Conservation (phyloP, 2,888 invertebrate genomes). For the Augochlorella aurata region DNA sequence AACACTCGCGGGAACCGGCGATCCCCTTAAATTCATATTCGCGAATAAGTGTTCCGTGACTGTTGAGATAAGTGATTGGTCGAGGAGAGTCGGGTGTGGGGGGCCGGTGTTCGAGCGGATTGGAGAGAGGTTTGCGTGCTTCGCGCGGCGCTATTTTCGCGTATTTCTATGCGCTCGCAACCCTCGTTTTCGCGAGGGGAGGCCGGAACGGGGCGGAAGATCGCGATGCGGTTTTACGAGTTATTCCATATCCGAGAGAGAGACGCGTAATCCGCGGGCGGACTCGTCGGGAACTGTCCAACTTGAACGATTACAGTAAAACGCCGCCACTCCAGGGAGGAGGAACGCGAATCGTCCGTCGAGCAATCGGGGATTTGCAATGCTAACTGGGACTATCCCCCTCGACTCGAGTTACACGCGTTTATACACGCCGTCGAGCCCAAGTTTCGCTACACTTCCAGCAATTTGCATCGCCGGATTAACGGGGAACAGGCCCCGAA, state of each 20-base stretch:
- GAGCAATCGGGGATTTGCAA: slow-evolving; percentile 58
- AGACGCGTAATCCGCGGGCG: slow-evolving; percentile 59
- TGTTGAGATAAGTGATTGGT: slow-evolving; percentile 65
- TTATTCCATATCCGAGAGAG: slow-evolving; percentile 56
- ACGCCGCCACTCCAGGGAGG: slow-evolving; percentile 20
- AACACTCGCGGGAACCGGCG: slow-evolving; percentile 28
- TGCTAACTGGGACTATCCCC: slow-evolving; percentile 45
- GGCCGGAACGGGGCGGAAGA: slow-evolving; percentile 27
- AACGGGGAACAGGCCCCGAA: neutral
- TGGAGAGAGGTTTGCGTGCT: slow-evolving; percentile 42
- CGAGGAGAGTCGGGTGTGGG: slow-evolving; percentile 11
- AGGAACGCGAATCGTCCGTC: slow-evolving; percentile 26
- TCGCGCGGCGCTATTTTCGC: slow-evolving; percentile 57
- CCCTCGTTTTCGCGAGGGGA: neutral
- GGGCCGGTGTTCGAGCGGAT: neutral
- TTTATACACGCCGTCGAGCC: slow-evolving; percentile 3
- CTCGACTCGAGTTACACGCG: slow-evolving; percentile 18
- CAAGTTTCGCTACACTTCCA: slow-evolving; percentile 12
- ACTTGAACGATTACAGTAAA: slow-evolving; percentile 67
- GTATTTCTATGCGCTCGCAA: slow-evolving; percentile 57
- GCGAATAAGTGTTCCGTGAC: slow-evolving; percentile 60
- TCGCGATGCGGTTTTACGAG: slow-evolving; percentile 64
- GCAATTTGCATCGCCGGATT: slow-evolving; percentile 23
- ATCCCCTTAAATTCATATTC: slow-evolving; percentile 64
- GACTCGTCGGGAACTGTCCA: slow-evolving; percentile 62